Evolutionary conservation across 1,140 invertebrate species (phyloP).

Genomic region (Littorina saxatilis): DNA sequence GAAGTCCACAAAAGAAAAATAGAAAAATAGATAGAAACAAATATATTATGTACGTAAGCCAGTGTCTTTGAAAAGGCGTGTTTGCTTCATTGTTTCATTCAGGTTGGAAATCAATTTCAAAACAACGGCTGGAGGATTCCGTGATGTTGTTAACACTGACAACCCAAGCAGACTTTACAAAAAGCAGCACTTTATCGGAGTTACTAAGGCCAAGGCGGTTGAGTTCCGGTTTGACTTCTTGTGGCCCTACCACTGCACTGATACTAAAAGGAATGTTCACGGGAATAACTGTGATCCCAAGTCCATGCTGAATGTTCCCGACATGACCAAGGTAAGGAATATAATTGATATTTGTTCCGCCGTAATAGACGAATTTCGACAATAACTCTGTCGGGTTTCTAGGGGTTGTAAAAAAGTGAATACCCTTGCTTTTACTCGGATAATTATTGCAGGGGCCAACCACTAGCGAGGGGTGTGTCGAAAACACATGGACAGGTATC

Average conservation of each 20-base stretch:
- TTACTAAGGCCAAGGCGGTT: neutral
- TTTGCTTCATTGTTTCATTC: too few species aligned
- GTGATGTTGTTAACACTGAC: neutral
- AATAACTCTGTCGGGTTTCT: too few species aligned
- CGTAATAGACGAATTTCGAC: too few species aligned
- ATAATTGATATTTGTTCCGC: neutral
- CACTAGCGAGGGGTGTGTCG: too few species aligned
- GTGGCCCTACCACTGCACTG: neutral
- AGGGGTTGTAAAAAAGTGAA: too few species aligned
- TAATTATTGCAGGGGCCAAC: neutral
- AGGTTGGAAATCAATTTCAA: constrained; percentile 1
- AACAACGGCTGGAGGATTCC: neutral
- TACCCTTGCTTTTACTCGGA: too few species aligned
- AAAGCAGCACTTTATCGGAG: neutral
- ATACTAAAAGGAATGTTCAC: neutral
- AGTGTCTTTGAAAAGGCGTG: too few species aligned
- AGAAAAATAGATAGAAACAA: too few species aligned
- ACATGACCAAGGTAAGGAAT: constrained; percentile 3
- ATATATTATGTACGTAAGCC: too few species aligned
- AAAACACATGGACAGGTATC: too few species aligned
- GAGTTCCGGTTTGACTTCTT: constrained; percentile 28
- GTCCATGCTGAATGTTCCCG: constrained; percentile 16
- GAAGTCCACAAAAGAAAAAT: too few species aligned
- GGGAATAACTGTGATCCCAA: too few species aligned
- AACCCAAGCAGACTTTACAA: neutral